Conservation (phyloP, 2,888 invertebrate genomes). For the Melinopterus prodromus region DNA sequence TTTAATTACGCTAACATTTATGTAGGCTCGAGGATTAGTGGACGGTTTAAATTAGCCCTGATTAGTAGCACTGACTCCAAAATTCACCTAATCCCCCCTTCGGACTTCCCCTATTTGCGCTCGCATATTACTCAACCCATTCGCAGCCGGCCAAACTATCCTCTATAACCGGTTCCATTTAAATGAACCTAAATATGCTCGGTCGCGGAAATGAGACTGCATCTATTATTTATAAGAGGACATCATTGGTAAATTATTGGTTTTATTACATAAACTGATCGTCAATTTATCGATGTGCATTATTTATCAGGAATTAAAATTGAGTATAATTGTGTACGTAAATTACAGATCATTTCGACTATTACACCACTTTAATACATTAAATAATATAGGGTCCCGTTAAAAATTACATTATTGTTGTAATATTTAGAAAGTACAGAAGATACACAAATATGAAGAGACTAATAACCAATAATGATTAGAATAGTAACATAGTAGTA, state of each 20-base stretch:
- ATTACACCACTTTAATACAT: background rate
- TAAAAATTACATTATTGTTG: background rate
- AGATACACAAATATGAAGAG: background rate
- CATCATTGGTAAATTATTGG: background rate
- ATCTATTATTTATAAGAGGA: background rate
- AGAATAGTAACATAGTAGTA: too few species aligned
- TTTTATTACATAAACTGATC: background rate
- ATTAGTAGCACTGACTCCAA: conserved; percentile 43
- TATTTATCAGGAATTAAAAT: conserved; percentile 4
- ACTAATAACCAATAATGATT: too few species aligned
- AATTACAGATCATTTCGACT: background rate
- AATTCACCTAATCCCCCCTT: conserved; percentile 43
- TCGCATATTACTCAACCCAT: conserved; percentile 11
- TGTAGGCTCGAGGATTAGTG: conserved; percentile 45
- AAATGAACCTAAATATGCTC: background rate
- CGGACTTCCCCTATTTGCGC: conserved; percentile 32
- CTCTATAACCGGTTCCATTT: background rate
- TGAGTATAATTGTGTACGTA: background rate
- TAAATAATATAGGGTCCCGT: background rate
- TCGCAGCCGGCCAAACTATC: conserved; percentile 14
- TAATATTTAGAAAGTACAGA: background rate
- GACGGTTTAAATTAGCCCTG: conserved; percentile 47
- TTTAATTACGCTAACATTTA: conserved; percentile 4
- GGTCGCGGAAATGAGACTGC: background rate
- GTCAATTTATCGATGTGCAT: background rate